Conservation (phyloP, 2,888 invertebrate species). For the Ernsta delagoae region DNA sequence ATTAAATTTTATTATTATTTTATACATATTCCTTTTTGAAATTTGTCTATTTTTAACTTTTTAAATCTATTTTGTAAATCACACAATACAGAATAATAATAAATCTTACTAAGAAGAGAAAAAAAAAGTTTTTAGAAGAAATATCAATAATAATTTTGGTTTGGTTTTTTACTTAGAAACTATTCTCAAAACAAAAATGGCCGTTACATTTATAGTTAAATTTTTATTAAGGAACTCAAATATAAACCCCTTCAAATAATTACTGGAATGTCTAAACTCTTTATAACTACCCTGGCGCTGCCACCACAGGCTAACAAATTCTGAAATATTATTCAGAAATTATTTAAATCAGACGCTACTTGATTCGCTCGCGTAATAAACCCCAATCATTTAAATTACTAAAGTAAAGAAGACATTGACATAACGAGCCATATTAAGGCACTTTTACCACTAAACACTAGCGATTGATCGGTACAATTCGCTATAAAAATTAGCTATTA, state of each 20-base stretch:
- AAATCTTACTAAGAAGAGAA: no score
- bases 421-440: conserved; percentile 39
- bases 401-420: conserved; percentile 44
- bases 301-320: conserved; percentile 23
- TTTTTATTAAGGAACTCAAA: background rate
- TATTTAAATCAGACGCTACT: conserved; percentile 42
- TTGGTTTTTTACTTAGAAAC: no score
- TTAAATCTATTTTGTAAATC: no score
- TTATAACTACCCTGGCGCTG: background rate
- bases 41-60: no score
- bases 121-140: no score
- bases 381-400: conserved; percentile 44
- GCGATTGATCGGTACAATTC: background rate
- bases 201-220: no score
- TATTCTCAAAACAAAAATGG: no score
- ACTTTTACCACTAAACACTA: background rate
- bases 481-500: no score
- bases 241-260: conserved; percentile 4
- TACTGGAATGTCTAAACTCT: background rate
- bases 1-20: background rate
- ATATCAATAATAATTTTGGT: no score
- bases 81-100: no score
- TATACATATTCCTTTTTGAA: background rate
- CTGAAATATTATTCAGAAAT: conserved; percentile 37
- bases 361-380: conserved; percentile 42